These are phyloP conservation scores for Falcunculus frontatus DNA, from an alignment of 2,113 vertebrate genomes.

Conservation along the genomic window DNA sequence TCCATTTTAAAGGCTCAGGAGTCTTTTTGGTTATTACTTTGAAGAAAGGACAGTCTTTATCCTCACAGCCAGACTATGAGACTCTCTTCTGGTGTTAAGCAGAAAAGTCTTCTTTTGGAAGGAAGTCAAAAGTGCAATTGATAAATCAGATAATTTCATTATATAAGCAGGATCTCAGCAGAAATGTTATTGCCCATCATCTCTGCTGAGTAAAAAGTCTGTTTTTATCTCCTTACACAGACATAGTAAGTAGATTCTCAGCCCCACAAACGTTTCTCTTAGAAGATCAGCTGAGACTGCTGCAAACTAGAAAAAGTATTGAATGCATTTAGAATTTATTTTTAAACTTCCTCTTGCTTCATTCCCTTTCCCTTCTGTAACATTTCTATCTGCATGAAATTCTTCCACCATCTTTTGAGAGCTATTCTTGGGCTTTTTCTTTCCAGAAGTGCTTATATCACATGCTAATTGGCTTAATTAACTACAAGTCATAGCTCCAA, in stretches of 20 bases:
- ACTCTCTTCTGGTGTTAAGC: not conserved
- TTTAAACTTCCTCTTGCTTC: conserved; percentile 3
- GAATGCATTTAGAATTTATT: not conserved
- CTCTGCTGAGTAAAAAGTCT: not conserved
- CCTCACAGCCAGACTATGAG: not conserved
- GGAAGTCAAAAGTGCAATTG: not conserved
- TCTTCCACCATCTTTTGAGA: conserved; percentile 13
- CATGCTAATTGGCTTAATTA: conserved; percentile 68
- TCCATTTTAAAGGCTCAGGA: not conserved
- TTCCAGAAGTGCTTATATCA: conserved; percentile 51
- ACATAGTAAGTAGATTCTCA: not conserved
- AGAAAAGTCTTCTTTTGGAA: not conserved
- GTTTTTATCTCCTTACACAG: not conserved
- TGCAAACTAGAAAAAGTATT: not conserved
- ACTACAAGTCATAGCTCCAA: conserved; percentile 49
- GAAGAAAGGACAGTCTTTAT: not conserved
- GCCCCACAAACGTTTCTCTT: not conserved
- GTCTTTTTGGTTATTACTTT: not conserved
- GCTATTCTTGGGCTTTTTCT: conserved; percentile 12
- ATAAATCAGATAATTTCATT: not conserved
- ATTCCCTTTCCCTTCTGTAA: not conserved
- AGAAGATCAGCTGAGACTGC: not conserved
- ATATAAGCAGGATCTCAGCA: not conserved
- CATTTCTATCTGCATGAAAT: not conserved
- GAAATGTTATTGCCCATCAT: not conserved